Base-by-base conservation (phyloP, 2,888 invertebrate genomes). In the Erebia ligea region DNA sequence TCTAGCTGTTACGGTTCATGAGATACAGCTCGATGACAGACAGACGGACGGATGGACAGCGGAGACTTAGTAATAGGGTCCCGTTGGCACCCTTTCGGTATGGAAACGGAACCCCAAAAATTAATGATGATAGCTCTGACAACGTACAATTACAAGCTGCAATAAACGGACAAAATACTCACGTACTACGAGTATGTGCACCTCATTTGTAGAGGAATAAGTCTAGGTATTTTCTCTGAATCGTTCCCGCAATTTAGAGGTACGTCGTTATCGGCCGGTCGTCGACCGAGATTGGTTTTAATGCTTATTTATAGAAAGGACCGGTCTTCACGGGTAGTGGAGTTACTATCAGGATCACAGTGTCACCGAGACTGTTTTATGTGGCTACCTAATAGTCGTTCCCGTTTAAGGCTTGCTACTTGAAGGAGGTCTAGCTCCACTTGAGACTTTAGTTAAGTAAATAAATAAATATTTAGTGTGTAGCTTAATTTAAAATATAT, bases 261-360 rank as follows among this genome's bases (percentile, higher is more conserved):
- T 67, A 59, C 69, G 82, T 85, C 84, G 85, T 88, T 88, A 87
- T 88, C 87, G 83, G 76, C 73, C 74, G 78, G 79, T 75, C 79
- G 83, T 81, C 81, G 82, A 78, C 79, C 78, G 79, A 76, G 77
- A 80, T 76, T 75, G 78, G 82, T 86, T 88, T 87, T 90, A 92
- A 92, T 91, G 90, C 90, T 91, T 92, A 92, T 92, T 92, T 92
- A 92, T 91, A 85, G 91, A 88, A 87, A 88, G 85, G 85, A 81
- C 83, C 79, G 82, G 84, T 86, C 87, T 85, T 83, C 80, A 78
- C 76, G 80, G 77, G 77, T 76, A 78, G 79, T 75, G 77, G 84
- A 89, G 87, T 88, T 89, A 90, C 86, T 84, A 81, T 77, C 81
- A 82, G 89, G 91, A 91, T 92, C 91, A 88, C 78, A 79, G 84